Percentiles rank a stretch among this genome's conserved stretches.
These are phyloP conservation scores for Rhinoptilus africanus DNA, from an alignment of 2,113 vertebrate genomes.

Conservation along the genomic window DNA sequence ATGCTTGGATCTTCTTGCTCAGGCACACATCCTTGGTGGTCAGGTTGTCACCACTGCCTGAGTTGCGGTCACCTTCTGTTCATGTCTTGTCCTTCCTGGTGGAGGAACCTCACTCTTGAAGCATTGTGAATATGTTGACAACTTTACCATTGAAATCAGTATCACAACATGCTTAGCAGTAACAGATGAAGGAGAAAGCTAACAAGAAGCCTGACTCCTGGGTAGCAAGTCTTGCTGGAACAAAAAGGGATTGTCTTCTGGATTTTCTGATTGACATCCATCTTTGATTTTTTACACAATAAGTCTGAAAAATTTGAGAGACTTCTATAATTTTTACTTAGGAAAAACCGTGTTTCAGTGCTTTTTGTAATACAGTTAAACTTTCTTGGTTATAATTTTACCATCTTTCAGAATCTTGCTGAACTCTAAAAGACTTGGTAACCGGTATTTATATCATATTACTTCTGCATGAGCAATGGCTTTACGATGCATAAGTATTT, in stretches of 20 bases:
- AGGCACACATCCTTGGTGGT: not conserved
- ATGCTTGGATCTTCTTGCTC: not conserved
- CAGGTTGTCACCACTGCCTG: rapidly evolving
- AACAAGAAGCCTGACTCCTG: not conserved
- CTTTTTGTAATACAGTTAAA: not conserved
- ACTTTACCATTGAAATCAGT: not conserved
- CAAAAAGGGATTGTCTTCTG: not conserved
- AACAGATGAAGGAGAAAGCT: not conserved
- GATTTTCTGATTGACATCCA: not conserved
- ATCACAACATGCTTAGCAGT: not conserved
- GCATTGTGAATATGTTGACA: not conserved
- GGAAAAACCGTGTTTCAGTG: not conserved
- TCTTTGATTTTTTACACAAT: not conserved
- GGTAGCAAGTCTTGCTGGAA: not conserved
- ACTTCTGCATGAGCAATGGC: not conserved
- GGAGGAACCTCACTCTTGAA: not conserved
- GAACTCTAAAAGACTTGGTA: not conserved
- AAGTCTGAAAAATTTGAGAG: not conserved
- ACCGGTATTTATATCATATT: not conserved
- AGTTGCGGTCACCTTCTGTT: rapidly evolving
- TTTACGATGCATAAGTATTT: not conserved
- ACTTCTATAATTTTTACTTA: not conserved
- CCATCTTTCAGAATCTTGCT: not conserved
- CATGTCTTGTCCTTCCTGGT: rapidly evolving
- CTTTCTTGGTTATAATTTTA: not conserved